Evolutionary conservation across 2,113 vertebrate species (phyloP), one percentile per base, ranked within the genome.

Genomic region (Thymallus thymallus): DNA sequence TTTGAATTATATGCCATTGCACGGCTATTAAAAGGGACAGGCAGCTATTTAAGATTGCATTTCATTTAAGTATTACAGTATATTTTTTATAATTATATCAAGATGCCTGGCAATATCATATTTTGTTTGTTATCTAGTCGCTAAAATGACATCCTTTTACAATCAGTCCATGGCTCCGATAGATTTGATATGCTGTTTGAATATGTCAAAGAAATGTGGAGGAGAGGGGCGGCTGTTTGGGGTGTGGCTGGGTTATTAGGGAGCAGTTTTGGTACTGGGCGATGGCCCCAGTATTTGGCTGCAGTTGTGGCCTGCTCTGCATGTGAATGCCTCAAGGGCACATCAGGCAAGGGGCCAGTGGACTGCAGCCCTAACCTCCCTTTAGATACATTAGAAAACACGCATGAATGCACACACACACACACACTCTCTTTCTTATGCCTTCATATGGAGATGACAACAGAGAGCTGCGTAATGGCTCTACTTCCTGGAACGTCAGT

Each of bases 241-340:
- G 68, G 29, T 48, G 51, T 46, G 68, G 75, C 80, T 75, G 66
- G 65, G 30, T 9, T 66, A 13, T 68, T 20, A 23, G 10, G 32
- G 66, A 45, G 22, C 6, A 32, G 75, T 86, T 82, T 48, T 71
- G 70, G 74, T 81, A 10, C 86, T 84, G 82, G 89, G 86, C 88
- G 83, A 62, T 76, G 56, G 74, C 84, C 88, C 88, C 83, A 85
- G 85, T 70, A 41, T 41, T 41, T 41, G 35, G 9, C 35, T 41
- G 35, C 7, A 41, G 85, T 70, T 76, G 77, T 75, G 83, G 80
- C 75, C 22, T 23, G 80, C 72, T 79, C 82, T 82, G 84, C 87
- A 89, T 71, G 86, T 91, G 87, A 86, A 89, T 82, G 86, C 85
- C 87, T 83, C 75, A 67, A 65, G 89, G 88, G 84, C 84, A 41